Evolutionary conservation across 2,113 vertebrate genomes (phyloP).

Genomic region (Pterophyllum scalare): DNA sequence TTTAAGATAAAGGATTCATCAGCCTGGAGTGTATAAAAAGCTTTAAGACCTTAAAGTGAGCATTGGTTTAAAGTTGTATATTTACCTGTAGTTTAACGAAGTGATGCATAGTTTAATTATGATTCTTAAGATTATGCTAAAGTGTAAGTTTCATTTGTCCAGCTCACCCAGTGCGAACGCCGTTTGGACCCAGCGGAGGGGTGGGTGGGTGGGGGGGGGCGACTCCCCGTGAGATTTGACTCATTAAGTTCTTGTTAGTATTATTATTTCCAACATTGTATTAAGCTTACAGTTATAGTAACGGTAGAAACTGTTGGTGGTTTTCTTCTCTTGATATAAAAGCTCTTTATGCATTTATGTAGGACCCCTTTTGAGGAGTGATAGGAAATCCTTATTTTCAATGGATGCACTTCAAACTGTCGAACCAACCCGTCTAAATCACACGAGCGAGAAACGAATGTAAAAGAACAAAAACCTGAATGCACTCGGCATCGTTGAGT

Average conservation of each 20-base stretch:
- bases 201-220: constrained; percentile 11
- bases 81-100: constrained; percentile 73
- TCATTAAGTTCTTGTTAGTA: constrained; percentile 73
- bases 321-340: constrained; percentile 77
- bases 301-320: constrained; percentile 71
- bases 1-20: constrained; percentile 47
- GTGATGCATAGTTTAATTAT: constrained; percentile 70
- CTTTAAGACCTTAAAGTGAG: constrained; percentile 73
- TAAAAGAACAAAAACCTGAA: constrained; percentile 71
- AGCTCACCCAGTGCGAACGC: constrained; percentile 48
- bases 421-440: constrained; percentile 76
- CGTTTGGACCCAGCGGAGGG: constrained; percentile 28
- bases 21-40: constrained; percentile 70
- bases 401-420: constrained; percentile 82
- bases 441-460: constrained; percentile 81
- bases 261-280: constrained; percentile 78
- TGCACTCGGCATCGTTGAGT: constrained; percentile 75
- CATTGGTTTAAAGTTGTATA: constrained; percentile 60
- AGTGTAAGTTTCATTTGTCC: constrained; percentile 70
- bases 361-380: constrained; percentile 76
- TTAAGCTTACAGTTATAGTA: constrained; percentile 74
- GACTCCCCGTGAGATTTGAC: constrained; percentile 58
- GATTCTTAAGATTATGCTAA: constrained; percentile 66
- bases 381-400: constrained; percentile 80
- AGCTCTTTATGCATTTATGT: constrained; percentile 79